Conservation (phyloP, 2,797 vertebrate genomes). For the Poliocrania exsul region DNA sequence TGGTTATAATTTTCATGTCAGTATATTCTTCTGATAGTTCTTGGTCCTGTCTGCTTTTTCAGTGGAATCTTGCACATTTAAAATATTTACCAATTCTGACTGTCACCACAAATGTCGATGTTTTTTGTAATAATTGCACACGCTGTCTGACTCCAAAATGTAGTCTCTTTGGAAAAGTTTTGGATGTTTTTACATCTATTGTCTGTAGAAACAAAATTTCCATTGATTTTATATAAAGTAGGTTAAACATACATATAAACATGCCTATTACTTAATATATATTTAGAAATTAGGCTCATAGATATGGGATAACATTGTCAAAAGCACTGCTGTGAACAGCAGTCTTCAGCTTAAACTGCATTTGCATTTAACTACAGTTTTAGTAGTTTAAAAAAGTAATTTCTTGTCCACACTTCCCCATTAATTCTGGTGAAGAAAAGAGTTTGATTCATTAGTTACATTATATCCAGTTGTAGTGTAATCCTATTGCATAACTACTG, state of each 20-base stretch:
- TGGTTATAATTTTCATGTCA: background rate
- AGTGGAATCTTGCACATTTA: background rate
- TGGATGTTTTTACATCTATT: background rate
- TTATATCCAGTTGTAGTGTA: background rate
- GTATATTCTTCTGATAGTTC: background rate
- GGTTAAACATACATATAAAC: conserved; percentile 8
- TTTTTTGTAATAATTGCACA: no score
- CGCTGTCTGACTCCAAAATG: no score
- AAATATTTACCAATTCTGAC: background rate
- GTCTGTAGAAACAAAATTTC: background rate
- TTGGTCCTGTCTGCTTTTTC: background rate
- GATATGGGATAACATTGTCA: background rate
- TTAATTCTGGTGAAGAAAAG: background rate
- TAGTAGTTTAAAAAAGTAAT: background rate
- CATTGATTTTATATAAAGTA: conserved; percentile 7
- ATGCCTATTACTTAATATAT: background rate
- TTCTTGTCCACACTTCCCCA: background rate
- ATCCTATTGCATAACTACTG: background rate
- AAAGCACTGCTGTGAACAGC: background rate
- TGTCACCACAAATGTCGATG: no score
- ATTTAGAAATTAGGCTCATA: background rate
- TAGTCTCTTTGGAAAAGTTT: background rate
- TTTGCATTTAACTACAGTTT: background rate
- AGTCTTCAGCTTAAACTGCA: background rate
- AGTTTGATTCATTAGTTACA: background rate